Conservation (phyloP, 1,140 invertebrate species). For the Drosophila littoralis region DNA sequence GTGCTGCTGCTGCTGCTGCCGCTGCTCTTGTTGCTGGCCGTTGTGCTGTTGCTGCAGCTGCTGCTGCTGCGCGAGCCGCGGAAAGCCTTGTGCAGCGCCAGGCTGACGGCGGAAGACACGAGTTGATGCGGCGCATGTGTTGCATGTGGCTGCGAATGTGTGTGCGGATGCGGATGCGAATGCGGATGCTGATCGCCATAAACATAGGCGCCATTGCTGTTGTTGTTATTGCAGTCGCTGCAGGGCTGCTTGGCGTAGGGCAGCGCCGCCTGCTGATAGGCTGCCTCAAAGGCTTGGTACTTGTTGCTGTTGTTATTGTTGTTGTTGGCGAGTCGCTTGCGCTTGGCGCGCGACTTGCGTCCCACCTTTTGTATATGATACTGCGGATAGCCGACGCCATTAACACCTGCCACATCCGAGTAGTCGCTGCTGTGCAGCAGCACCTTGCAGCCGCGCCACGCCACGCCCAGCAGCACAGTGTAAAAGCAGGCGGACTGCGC, state of each 20-base stretch:
- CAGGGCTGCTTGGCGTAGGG: constrained; percentile 42
- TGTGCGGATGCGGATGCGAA: constrained; percentile 8
- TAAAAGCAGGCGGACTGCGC: constrained; percentile 90
- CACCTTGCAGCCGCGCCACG: constrained; percentile 78
- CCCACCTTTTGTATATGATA: constrained; percentile 74
- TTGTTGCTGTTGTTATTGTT: constrained; percentile 50
- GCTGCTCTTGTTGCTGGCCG: constrained; percentile 56
- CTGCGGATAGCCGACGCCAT: constrained; percentile 43
- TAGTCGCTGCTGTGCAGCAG: constrained; percentile 21
- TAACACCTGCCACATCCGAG: background rate
- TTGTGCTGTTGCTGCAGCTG: constrained; percentile 76
- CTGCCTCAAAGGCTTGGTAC: constrained; percentile 70
- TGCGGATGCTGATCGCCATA: constrained; percentile 28
- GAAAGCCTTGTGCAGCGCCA: constrained; percentile 55
- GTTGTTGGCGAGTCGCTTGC: constrained; percentile 61
- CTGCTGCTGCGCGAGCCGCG: constrained; percentile 79
- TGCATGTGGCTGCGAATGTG: constrained; percentile 15
- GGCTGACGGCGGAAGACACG: constrained; percentile 70
- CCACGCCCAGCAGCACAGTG: constrained; percentile 85
- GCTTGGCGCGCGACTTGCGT: constrained; percentile 78
- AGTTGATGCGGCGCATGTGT: constrained; percentile 52
- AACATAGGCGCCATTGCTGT: constrained; percentile 58
- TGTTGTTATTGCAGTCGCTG: constrained; percentile 74
- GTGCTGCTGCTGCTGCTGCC: constrained; percentile 37
- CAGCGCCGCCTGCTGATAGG: constrained; percentile 58